phyloP scores from a whole-genome alignment of 2,113 vertebrate species.

The Colaptes auratus region DNA sequence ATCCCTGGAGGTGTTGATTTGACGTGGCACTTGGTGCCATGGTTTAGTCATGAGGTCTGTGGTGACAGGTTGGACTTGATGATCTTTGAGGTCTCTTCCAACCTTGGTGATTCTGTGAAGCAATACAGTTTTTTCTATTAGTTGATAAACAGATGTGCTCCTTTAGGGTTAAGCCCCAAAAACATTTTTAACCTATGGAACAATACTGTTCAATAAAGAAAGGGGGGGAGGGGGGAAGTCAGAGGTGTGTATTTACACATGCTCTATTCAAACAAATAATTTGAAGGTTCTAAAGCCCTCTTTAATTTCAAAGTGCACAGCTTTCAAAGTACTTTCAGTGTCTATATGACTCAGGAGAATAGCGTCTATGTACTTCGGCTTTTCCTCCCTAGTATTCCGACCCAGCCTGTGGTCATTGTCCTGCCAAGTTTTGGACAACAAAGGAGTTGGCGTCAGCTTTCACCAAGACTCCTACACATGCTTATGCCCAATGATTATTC shows the following conservation, averaged over 20 bases:
- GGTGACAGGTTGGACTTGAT: no score
- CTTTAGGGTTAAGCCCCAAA: conserved; percentile 3
- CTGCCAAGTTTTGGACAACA: not conserved
- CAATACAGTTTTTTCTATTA: not conserved
- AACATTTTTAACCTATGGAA: not conserved
- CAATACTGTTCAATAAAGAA: not conserved
- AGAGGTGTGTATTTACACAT: not conserved
- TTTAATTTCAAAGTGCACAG: not conserved
- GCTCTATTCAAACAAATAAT: not conserved
- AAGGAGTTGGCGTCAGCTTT: conserved; percentile 22
- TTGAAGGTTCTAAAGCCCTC: not conserved
- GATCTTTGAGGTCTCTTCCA: no score
- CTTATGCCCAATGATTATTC: not conserved
- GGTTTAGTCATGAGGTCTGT: no score
- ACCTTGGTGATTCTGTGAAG: not conserved
- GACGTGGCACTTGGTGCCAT: no score
- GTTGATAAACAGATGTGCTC: conserved; percentile 13
- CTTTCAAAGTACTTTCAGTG: not conserved
- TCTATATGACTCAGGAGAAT: not conserved
- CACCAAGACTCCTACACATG: not conserved
- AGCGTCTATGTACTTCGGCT: not conserved
- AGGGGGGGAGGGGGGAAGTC: not conserved
- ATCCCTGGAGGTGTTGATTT: no score
- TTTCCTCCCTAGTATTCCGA: not conserved
- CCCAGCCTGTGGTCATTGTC: not conserved